Evolutionary conservation across 2,888 invertebrate species (phyloP), one percentile per base, ranked within the genome.

Genomic region (Pseudococcus jackbeardsleyi): DNA sequence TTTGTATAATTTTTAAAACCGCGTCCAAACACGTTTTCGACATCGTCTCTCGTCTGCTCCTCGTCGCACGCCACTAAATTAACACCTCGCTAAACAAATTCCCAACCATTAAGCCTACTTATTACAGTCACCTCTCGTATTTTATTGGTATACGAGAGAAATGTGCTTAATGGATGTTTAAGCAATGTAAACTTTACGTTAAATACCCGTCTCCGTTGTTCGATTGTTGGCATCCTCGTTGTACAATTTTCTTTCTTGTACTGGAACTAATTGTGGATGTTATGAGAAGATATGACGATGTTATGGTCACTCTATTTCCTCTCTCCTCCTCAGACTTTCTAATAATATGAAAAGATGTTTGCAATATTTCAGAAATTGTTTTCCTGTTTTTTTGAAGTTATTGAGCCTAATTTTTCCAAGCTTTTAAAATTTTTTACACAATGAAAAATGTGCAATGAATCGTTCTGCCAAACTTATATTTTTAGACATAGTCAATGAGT

Each of bases 21-120:
- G 72, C 72, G 33, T 72, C 72, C 72, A 5, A 33, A 72, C 72
- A 72, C 72, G 72, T 72, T 72, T 72, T 72, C 72, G 72, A 22
- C 68, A 11, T 72, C 15, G 15, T 11, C 72, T 22, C 15, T 72
- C 15, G 15, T 11, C 72, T 22, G 5, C 22, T 64, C 11, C 64
- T 64, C 64, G 3, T 64, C n/a, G 59, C 15, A 59, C 4, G 1
- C 19, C 22, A 64, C 64, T 33, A 72, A 72, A 72, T 72, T 72
- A 72, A 72, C 72, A 72, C 72, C 22, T 64, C 22, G 33, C 15
- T 17, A 15, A 72, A 72, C 72, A 72, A 72, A 72, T 72, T 72
- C 72, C 72, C 3, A 72, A 72, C 72, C 72, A 72, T 72, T 72
- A 72, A 72, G 72, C 72, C 72, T 72, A 72, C 72, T 72, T 72